Evolutionary conservation across 2,113 vertebrate species (phyloP), one percentile per base, ranked within the genome.

Genomic region (Papio anubis): DNA sequence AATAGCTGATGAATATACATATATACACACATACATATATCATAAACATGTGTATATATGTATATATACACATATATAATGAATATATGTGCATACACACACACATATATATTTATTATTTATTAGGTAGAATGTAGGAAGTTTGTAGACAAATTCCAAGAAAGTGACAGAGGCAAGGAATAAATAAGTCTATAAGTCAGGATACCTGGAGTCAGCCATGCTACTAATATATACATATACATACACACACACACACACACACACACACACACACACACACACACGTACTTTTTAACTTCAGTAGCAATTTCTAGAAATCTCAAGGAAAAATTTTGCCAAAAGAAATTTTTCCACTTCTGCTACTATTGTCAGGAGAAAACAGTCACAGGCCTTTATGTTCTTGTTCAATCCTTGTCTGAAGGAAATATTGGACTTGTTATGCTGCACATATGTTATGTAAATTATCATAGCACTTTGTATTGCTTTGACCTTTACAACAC

Each of bases 401-500:
- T 95, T 88, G 9, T 93, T 97, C 80, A 97, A 81, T 95, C 83
- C 92, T 95, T 95, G 73, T 96, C 95, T 97, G 86, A 94, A 93
- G 93, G 75, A 98, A 90, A 96, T 98, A 96, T 84, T 93, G 90
- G 88, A 97, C 96, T 95, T 89, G 76, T 80, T 97, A 96, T 96
- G 93, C 92, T 94, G 88, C 96, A 97, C 92, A 88, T 97, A 97
- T 94, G 93, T 95, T 96, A 97, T 92, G 79, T 90, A 98, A 98
- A 98, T 98, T 96, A 97, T 82, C 10, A 10, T 45, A 50, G 32
- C 50, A 97, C 96, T 97, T 96, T 97, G 92, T 90, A 90, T 85
- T 81, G 94, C 93, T 97, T 96, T 98, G 97, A 98, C 98, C 98
- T 98, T 98, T 97, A 92, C 55, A 96, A 90, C 91, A 98, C 97